Percentiles rank a stretch among this genome's conserved stretches.
phyloP scores from a whole-genome alignment of 2,888 invertebrate species.

The Scaptomyza cyrtandrae region DNA sequence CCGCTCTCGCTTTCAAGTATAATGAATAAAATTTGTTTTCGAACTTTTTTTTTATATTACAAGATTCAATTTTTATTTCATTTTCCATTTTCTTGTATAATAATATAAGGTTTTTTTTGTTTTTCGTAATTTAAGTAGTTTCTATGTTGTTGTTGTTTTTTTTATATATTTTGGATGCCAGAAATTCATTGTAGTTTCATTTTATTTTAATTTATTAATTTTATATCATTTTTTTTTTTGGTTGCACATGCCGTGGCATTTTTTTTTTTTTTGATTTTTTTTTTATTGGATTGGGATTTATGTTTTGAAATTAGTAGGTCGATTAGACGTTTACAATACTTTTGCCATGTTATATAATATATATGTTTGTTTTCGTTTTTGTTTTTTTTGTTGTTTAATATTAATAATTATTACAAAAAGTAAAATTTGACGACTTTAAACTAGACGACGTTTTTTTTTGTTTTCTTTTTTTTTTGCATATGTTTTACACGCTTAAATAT shows the following conservation, averaged over 20 bases:
- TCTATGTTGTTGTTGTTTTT: slow-evolving; percentile 57
- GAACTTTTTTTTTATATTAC: slow-evolving; percentile 78
- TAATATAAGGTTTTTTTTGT: slow-evolving; percentile 79
- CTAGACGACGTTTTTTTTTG: slow-evolving; percentile 71
- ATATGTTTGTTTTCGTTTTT: slow-evolving; percentile 44
- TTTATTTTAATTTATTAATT: slow-evolving; percentile 38
- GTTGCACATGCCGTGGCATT: slow-evolving; percentile 69
- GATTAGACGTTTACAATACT: slow-evolving; percentile 69
- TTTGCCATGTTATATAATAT: slow-evolving; percentile 68
- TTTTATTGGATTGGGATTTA: slow-evolving; percentile 35
- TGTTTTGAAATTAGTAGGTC: slow-evolving; percentile 62
- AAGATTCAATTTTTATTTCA: slow-evolving; percentile 84
- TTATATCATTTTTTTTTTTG: slow-evolving; percentile 48
- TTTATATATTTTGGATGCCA: slow-evolving; percentile 66
- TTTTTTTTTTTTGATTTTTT: slow-evolving; percentile 7
- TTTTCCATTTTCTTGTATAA: slow-evolving; percentile 82
- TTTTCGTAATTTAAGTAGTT: slow-evolving; percentile 72
- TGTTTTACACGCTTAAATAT: slow-evolving; percentile 73
- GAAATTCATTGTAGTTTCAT: slow-evolving; percentile 65
- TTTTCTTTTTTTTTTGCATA: slow-evolving; percentile 56
- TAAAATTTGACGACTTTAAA: slow-evolving; percentile 83
- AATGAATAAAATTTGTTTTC: background rate
- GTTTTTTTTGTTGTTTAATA: slow-evolving; percentile 61
- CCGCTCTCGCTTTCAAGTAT: background rate
- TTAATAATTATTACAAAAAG: slow-evolving; percentile 83